Percentiles rank a stretch among this genome's conserved stretches.
These are phyloP conservation scores for Synergus japonicus DNA, from an alignment of 2,888 invertebrate species.

Conservation along the genomic window DNA sequence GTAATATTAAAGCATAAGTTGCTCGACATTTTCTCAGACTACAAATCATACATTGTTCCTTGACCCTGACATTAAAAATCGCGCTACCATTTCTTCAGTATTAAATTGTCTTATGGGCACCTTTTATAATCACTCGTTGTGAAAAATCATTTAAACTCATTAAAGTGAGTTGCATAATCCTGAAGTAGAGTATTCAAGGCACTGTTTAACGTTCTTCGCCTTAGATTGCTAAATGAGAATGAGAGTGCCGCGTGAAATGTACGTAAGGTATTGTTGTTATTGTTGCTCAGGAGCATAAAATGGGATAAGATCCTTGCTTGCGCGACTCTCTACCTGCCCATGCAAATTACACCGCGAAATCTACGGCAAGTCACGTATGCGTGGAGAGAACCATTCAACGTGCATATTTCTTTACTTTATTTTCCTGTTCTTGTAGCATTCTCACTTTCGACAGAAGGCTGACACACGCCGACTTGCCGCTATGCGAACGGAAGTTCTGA, in stretches of 20 bases:
- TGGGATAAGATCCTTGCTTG: conserved; percentile 12
- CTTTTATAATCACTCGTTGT: neutral
- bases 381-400: neutral
- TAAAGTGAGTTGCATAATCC: neutral
- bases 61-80: neutral
- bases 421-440: neutral
- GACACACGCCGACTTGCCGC: neutral
- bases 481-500: conserved; percentile 6
- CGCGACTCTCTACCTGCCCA: neutral
- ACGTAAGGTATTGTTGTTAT: neutral
- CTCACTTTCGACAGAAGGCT: neutral
- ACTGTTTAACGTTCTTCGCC: conserved; percentile 9
- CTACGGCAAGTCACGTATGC: conserved; percentile 9
- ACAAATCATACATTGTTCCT: neutral
- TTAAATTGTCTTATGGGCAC: neutral
- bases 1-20: no score
- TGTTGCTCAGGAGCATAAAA: conserved; percentile 21
- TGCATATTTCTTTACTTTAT: neutral
- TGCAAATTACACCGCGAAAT: conserved; percentile 17
- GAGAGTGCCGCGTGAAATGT: neutral
- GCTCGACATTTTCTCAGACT: neutral
- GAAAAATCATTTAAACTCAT: neutral
- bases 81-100: neutral
- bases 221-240: conserved; percentile 16
- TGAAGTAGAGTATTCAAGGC: conserved; percentile 4